phyloP scores from a whole-genome alignment of 1,140 invertebrate species.

The Drosophila bifasciata region DNA sequence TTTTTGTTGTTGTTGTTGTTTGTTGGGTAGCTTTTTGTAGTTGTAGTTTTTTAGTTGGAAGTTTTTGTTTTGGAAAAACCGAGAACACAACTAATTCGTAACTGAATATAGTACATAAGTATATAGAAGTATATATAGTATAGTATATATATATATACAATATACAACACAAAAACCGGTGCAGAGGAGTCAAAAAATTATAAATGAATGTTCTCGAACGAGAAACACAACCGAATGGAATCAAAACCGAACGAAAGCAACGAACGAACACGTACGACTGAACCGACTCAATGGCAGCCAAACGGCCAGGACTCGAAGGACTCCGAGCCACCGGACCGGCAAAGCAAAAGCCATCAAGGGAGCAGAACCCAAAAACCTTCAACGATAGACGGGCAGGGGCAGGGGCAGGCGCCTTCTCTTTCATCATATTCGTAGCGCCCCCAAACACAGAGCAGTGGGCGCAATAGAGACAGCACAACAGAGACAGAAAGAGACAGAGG shows the following conservation, averaged over 20 bases:
- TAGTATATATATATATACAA: no score
- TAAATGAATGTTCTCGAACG: constrained; percentile 84
- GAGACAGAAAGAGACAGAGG: constrained; percentile 18
- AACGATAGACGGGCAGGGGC: background rate
- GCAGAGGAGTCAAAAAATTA: constrained; percentile 84
- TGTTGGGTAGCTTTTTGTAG: background rate
- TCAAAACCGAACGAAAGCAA: constrained; percentile 84
- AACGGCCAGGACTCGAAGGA: constrained; percentile 36
- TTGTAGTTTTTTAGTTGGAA: constrained; percentile 49
- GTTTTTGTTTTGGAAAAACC: no score
- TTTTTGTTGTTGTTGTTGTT: constrained; percentile 41
- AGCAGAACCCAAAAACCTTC: background rate
- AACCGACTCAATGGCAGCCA: constrained; percentile 28
- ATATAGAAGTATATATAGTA: constrained; percentile 45
- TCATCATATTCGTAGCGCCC: constrained; percentile 31
- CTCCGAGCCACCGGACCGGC: no score
- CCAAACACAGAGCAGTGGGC: constrained; percentile 6
- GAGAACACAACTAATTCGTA: constrained; percentile 82
- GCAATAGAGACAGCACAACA: constrained; percentile 25
- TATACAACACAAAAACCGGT: constrained; percentile 81
- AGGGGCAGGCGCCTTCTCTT: constrained; percentile 4
- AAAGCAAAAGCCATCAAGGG: background rate
- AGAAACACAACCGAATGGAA: constrained; percentile 82
- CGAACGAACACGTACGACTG: constrained; percentile 84
- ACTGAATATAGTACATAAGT: constrained; percentile 70